Evolutionary conservation across 2,113 vertebrate genomes (phyloP).

Genomic region (Camarhynchus parvulus): DNA sequence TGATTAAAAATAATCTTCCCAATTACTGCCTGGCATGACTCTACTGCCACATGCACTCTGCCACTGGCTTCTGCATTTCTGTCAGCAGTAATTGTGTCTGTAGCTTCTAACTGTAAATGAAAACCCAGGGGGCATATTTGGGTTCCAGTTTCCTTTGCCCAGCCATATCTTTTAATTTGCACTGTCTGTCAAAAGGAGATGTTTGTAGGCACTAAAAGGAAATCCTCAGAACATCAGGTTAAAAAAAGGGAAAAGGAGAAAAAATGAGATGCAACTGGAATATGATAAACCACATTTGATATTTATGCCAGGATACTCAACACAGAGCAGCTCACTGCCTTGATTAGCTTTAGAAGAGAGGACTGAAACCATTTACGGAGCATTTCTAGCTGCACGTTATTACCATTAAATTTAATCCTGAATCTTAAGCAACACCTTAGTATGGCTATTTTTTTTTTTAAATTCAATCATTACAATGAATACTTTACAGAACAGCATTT

Average conservation of each 20-base stretch:
- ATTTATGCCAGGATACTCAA: not conserved
- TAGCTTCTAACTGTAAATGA: conserved; percentile 80
- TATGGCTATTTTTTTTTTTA: not conserved
- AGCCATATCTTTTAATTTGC: conserved; percentile 81
- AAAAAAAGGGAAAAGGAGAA: not conserved
- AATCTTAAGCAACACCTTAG: not conserved
- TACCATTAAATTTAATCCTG: not conserved
- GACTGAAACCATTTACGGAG: conserved; percentile 28
- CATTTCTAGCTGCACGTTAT: conserved; percentile 13
- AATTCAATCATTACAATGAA: not conserved
- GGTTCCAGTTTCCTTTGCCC: conserved; percentile 66
- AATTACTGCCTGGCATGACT: conserved; percentile 77
- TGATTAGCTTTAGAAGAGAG: not conserved
- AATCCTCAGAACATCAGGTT: conserved; percentile 60
- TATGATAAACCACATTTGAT: conserved; percentile 28
- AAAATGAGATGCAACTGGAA: conserved; percentile 18
- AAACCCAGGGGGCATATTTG: conserved; percentile 80
- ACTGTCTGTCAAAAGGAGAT: conserved; percentile 79
- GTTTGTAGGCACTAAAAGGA: conserved; percentile 66
- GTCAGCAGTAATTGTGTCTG: conserved; percentile 80
- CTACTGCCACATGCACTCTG: conserved; percentile 70
- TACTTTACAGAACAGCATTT: not conserved
- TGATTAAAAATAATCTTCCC: conserved; percentile 86
- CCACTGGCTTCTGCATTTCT: conserved; percentile 74
- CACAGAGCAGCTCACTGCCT: not conserved